phyloP scores from a whole-genome alignment of 2,113 vertebrate genomes.

The Phrynosoma platyrhinos region DNA sequence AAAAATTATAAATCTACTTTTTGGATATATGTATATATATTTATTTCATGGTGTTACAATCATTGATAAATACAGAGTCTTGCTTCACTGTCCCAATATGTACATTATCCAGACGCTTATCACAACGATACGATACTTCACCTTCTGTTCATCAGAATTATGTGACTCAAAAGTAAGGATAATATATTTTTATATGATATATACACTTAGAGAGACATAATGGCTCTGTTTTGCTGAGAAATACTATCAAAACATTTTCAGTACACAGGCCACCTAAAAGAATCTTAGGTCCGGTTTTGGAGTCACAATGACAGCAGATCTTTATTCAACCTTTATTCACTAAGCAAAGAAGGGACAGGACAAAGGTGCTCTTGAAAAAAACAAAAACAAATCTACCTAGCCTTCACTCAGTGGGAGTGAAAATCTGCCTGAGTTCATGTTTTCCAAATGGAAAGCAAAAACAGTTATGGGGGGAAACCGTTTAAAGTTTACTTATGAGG shows the following conservation, averaged over 20 bases:
- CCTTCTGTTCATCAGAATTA: constrained; percentile 30
- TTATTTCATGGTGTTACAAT: constrained; percentile 1
- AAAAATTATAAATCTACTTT: constrained; percentile 9
- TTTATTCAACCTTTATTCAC: constrained; percentile 35
- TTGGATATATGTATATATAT: constrained; percentile 1
- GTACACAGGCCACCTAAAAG: constrained; percentile 38
- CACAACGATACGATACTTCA: constrained; percentile 31
- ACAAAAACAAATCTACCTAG: constrained; percentile 31
- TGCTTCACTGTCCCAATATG: constrained; percentile 9
- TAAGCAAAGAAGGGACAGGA: constrained; percentile 15
- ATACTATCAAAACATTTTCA: constrained; percentile 49
- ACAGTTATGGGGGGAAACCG: constrained; percentile 27
- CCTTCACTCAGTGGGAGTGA: neutral
- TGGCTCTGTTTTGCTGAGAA: constrained; percentile 38
- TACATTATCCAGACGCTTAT: neutral
- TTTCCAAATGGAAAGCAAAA: constrained; percentile 5
- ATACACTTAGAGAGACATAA: constrained; percentile 42
- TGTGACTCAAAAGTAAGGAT: constrained; percentile 44
- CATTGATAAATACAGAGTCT: neutral
- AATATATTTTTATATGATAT: constrained; percentile 61
- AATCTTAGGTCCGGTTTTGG: constrained; percentile 40
- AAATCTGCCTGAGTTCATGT: constrained; percentile 31
- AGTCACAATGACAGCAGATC: constrained; percentile 41
- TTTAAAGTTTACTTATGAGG: constrained; percentile 35
- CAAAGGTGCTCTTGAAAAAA: constrained; percentile 47